phyloP scores from a whole-genome alignment of 23 tunicate species.

The Aplidium turbinatum region DNA sequence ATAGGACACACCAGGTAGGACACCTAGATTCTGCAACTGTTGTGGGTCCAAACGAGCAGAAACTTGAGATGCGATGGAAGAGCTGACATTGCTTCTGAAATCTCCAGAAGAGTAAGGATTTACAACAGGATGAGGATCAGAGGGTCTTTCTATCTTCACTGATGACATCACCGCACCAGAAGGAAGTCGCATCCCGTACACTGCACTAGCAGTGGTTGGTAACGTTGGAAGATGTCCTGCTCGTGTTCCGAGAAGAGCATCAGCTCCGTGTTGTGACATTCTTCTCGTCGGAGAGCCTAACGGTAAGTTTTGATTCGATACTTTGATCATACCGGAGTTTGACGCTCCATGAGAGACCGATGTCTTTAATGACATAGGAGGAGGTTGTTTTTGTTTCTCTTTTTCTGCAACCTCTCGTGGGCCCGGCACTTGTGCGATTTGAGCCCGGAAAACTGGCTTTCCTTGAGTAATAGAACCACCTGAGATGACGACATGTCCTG shows the following conservation, averaged over 20 bases:
- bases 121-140: not conserved
- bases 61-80: too few relatives aligned
- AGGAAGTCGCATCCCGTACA: not conserved
- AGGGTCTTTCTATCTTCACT: slow-evolving; percentile 9
- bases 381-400: not conserved
- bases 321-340: too few relatives aligned
- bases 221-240: not conserved
- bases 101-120: slow-evolving; percentile 13
- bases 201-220: not conserved
- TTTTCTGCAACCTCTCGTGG: not conserved
- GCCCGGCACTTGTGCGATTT: not conserved
- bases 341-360: not conserved
- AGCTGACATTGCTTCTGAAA: not conserved
- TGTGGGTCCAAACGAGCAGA: too few relatives aligned
- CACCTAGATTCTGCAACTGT: too few relatives aligned
- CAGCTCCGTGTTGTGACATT: not conserved
- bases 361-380: not conserved
- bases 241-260: not conserved
- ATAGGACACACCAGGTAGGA: too few relatives aligned
- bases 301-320: not conserved
- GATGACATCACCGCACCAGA: not conserved
- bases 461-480: slow-evolving; percentile 36
- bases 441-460: slow-evolving; percentile 29
- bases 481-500: slow-evolving; percentile 9
- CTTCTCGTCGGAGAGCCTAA: not conserved